Conservation (phyloP, 2,113 vertebrate species). For the Gambusia affinis region DNA sequence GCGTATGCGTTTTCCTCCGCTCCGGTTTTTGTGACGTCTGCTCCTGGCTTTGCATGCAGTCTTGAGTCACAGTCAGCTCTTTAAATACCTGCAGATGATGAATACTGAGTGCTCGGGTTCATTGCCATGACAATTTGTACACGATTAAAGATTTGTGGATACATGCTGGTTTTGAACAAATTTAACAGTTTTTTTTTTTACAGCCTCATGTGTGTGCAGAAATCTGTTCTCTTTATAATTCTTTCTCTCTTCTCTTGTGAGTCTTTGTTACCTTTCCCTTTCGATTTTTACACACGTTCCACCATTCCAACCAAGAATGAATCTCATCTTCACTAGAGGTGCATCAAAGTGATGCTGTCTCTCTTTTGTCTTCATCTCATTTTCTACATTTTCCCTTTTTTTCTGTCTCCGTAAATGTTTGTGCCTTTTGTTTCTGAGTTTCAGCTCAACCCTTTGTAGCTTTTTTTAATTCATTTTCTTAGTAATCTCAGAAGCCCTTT, state of each 20-base stretch:
- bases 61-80: slow-evolving; percentile 24
- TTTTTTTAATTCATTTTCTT: slow-evolving; percentile 5
- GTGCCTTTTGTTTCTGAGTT: slow-evolving; percentile 13
- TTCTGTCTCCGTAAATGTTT: not conserved
- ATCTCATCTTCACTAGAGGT: slow-evolving; percentile 1
- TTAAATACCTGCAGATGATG: slow-evolving; percentile 56
- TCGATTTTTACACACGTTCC: not conserved
- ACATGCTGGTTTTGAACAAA: not conserved
- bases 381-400: not conserved
- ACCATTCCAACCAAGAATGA: not conserved
- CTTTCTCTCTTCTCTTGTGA: not conserved
- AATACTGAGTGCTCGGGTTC: slow-evolving; percentile 1
- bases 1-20: not conserved
- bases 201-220: not conserved
- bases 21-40: slow-evolving; percentile 9
- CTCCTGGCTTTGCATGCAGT: slow-evolving; percentile 17
- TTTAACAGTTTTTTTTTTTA: not conserved
- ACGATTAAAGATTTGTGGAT: not conserved
- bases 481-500: not conserved
- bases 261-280: not conserved
- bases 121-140: not conserved
- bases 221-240: not conserved
- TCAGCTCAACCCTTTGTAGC: not conserved
- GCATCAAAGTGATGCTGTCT: slow-evolving; percentile 8
- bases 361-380: not conserved